Evolutionary conservation across 2,797 vertebrate genomes (phyloP), one percentile per base, ranked within the genome.

Genomic region (Gymnoscopelus microlampas): DNA sequence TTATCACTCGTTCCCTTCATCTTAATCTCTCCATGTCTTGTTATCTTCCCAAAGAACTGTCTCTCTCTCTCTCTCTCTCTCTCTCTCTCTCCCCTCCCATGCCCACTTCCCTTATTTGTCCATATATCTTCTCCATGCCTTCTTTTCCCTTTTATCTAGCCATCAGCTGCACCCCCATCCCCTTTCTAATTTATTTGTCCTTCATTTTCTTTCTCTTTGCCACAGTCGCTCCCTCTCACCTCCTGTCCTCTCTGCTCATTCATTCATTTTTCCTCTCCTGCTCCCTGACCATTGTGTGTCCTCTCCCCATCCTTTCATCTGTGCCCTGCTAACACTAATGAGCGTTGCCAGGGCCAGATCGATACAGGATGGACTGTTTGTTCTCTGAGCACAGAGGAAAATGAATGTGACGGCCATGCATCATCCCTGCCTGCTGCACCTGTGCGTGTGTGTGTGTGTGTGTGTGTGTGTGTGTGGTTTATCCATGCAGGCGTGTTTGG

Each of bases 301-400:
- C 76, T 68, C 74, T 54, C 73, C 74, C 83, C 76, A 70, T 82
- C 81, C 73, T 86, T 86, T 84, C 84, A 81, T 89, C 87, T 89
- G 79, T 83, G 78, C 73, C 80, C 85, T 81, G 88, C 88, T 84
- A 84, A 83, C 79, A 72, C 88, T 94, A 93, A 93, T 93, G 91
- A 93, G 90, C 87, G 83, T 87, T 92, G 91, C 93, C 91, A 92
- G 80, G 81, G 86, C 66, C 80, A 82, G 85, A 93, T 94, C 93
- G 84, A 94, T 94, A 92, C 86, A 91, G 93, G 92, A 93, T 93
- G 90, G 90, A 93, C 89, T 90, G 91, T 91, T 92, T 89, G 88
- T 90, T 89, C 87, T 85, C 84, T 58, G 77, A 76, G 78, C 87
- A 74, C 82, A 92, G 89, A 91, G 89, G 88, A 91, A 92, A 92